Evolutionary conservation across 2,113 vertebrate genomes (phyloP).

Genomic region (Alligator mississippiensis): DNA sequence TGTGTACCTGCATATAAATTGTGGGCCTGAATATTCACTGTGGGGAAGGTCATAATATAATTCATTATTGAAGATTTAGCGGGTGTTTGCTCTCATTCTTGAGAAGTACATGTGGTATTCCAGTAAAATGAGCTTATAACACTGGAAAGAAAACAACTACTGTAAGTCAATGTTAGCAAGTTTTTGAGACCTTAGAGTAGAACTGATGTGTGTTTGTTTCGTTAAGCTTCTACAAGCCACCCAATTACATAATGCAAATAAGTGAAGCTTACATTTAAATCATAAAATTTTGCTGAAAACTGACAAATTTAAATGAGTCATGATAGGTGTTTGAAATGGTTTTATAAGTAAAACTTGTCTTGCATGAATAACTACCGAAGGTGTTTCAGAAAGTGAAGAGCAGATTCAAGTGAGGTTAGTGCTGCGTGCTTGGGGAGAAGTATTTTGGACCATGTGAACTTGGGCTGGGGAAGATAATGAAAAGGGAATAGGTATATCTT

Average conservation of each 20-base stretch:
- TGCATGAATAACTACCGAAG: background rate
- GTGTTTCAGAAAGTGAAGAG: background rate
- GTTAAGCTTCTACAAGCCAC: conserved; percentile 76
- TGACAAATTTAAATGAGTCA: conserved; percentile 72
- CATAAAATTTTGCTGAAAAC: conserved; percentile 68
- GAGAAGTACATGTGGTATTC: background rate
- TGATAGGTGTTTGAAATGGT: conserved; percentile 26
- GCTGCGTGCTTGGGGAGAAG: background rate
- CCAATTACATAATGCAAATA: conserved; percentile 82
- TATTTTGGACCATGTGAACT: accelerated
- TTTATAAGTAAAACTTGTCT: background rate
- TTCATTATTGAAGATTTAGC: conserved; percentile 54
- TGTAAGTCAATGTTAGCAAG: conserved; percentile 13
- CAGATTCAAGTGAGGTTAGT: accelerated
- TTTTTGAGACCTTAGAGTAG: conserved; percentile 42
- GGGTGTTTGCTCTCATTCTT: conserved; percentile 53
- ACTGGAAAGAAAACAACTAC: background rate
- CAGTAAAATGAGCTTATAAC: conserved; percentile 46
- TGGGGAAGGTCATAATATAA: conserved; percentile 13
- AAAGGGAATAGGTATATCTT: background rate
- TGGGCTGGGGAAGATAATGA: background rate
- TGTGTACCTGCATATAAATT: conserved; percentile 5
- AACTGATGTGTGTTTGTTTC: conserved; percentile 77
- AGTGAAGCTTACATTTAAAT: conserved; percentile 78
- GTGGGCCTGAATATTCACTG: background rate